Conservation (phyloP, 2,113 vertebrate species). For the Serilophus lunatus region DNA sequence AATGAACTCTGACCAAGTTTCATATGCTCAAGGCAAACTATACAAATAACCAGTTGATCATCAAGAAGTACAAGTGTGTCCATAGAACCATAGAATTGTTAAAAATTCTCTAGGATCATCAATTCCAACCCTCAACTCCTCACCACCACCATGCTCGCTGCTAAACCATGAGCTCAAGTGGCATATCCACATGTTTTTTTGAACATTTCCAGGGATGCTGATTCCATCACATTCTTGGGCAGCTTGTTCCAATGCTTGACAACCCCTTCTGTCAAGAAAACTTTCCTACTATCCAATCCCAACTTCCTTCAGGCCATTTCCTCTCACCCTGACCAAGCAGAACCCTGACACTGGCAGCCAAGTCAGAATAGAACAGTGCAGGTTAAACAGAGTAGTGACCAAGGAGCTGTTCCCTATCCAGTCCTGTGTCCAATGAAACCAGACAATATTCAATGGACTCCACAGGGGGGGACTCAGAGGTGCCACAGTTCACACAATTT, state of each 20-base stretch:
- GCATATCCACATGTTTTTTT: not conserved
- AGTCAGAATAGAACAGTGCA: not conserved
- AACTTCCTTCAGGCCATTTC: fast-evolving
- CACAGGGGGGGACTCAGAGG: not conserved
- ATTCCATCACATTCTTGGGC: not conserved
- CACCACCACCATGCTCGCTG: not conserved
- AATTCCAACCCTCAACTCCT: not conserved
- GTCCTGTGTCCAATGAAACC: not conserved
- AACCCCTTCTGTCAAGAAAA: fast-evolving
- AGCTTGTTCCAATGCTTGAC: fast-evolving
- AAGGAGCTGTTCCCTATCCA: not conserved
- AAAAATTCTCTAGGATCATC: fast-evolving
- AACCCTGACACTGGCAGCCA: not conserved
- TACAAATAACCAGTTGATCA: fast-evolving
- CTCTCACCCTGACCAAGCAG: not conserved
- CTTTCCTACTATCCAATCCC: fast-evolving
- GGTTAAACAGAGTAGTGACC: not conserved
- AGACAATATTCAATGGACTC: not conserved
- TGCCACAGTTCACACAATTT: not conserved
- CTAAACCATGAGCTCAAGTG: fast-evolving
- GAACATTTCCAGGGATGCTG: not conserved
- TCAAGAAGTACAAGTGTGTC: fast-evolving
- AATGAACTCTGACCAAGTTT: not conserved
- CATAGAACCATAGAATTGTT: fast-evolving
- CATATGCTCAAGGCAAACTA: not conserved